Percentiles rank a stretch among this genome's conserved stretches.
Conservation (phyloP, 2,797 vertebrate species). For the Pseudopleuronectes americanus region DNA sequence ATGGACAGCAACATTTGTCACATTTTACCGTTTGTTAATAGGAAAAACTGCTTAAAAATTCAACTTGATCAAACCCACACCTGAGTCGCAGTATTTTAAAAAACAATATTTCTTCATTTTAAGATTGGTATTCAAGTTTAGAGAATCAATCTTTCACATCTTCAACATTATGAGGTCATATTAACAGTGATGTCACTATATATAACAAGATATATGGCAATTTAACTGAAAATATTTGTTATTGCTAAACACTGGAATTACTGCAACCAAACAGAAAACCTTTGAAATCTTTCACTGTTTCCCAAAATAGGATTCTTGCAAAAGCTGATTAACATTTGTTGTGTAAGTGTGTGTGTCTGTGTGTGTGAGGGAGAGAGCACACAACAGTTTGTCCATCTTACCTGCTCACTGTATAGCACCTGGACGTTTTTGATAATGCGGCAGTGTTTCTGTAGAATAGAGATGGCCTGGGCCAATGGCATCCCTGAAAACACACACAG, state of each 20-base stretch:
- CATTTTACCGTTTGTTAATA: neutral
- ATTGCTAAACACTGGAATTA: neutral
- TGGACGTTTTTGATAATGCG: slow-evolving; percentile 98
- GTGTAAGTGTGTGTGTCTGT: neutral
- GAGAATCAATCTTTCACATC: too few relatives aligned
- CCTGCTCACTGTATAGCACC: slow-evolving; percentile 99
- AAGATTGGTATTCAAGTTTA: too few relatives aligned
- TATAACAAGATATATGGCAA: too few relatives aligned
- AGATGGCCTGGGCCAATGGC: slow-evolving; percentile 98
- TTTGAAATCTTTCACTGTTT: neutral
- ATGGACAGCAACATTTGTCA: neutral
- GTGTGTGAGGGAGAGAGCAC: neutral
- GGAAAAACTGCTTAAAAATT: neutral
- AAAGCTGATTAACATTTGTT: neutral
- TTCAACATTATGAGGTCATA: too few relatives aligned
- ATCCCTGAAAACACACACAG: slow-evolving; percentile 85
- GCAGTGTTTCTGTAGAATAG: slow-evolving; percentile 98
- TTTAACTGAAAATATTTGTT: too few relatives aligned
- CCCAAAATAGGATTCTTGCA: neutral
- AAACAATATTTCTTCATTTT: too few relatives aligned
- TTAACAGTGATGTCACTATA: too few relatives aligned
- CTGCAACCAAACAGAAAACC: neutral
- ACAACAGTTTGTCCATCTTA: slow-evolving; percentile 65
- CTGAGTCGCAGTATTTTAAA: too few relatives aligned
- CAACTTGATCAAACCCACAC: too few relatives aligned